Conservation (phyloP, 2,113 vertebrate species). For the Antennarius striatus region DNA sequence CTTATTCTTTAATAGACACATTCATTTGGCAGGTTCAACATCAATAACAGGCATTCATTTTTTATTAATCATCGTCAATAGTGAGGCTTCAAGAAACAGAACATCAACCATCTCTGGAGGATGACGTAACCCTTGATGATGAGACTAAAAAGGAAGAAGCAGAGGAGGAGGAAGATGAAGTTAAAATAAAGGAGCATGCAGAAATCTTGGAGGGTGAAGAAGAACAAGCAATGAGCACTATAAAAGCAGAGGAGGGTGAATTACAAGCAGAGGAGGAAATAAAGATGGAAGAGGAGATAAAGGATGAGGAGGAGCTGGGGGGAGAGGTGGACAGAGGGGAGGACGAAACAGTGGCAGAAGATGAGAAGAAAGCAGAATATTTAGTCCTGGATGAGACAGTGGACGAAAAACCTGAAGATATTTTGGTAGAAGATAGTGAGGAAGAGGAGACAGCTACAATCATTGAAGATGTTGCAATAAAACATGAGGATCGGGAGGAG, state of each 20-base stretch:
- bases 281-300: neutral
- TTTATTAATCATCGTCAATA: constrained; percentile 58
- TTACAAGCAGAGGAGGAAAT: constrained; percentile 1
- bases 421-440: neutral
- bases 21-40: constrained; percentile 18
- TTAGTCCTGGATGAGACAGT: neutral
- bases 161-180: constrained; percentile 9
- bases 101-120: constrained; percentile 22
- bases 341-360: neutral
- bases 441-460: no score
- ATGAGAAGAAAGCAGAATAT: neutral
- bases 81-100: constrained; percentile 34
- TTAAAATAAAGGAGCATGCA: neutral
- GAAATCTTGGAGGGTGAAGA: no score
- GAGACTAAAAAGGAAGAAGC: neutral
- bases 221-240: neutral
- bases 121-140: constrained; percentile 8
- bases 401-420: neutral
- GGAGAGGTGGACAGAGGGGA: neutral
- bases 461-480: no score
- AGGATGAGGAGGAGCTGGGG: neutral
- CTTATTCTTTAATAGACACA: constrained; percentile 17
- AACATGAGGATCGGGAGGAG: neutral
- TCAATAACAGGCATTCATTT: constrained; percentile 40
- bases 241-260: neutral